Base-by-base conservation (phyloP, 64 coral and sea anemone species). In the Stylophora pistillata region DNA sequence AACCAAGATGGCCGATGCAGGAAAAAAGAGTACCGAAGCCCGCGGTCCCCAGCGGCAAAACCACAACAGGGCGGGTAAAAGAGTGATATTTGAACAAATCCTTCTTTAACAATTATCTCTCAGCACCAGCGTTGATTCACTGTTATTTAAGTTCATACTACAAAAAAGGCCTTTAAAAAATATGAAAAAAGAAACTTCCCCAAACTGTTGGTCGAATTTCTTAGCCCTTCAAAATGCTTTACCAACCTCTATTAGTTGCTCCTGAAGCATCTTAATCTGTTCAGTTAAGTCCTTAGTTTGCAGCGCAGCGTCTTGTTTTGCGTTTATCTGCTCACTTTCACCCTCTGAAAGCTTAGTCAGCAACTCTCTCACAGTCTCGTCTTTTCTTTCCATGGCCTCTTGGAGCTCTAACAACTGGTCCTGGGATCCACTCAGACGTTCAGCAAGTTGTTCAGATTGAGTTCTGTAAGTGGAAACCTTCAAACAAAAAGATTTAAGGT, bases 231-330 rank as follows among this genome's bases (percentile, higher is more conserved):
- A 0, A 23, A 25, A 23, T 25, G n/a, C 10, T 68, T 68, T 25
- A 68, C 78, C 66, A 21, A 90, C 91, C 68, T 93, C 80, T 5
- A 88, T 12, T 52, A 96, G 58, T 29, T 96, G 95, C 41, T 90
- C 86, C 71, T 96, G 91, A 71, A 96, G 37, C 56, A 93, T 89
- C 56, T 93, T 93, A n/a, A 96, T 87, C 55, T 93, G 79, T 30
- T 66, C 88, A 27, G 91, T 89, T 81, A 96, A 30, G 81, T 93
- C 95, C 60, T 90, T 78, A 31, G 89, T 85, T 66, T 96, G 87
- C 27, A 74, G 76, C 58, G 82, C 23, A 31, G 91, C 86, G 25
- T 96, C 90, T n/a, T 96, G 87, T 31, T 96, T 87, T 16, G 86
- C 57, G 31, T 75, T 83, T 73, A 86, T 88, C 64, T 96, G 91